Percentiles rank a stretch among this genome's conserved stretches.
Evolutionary conservation across 2,888 invertebrate species (phyloP).

Genomic region (Cryptocheilus praepositus): DNA sequence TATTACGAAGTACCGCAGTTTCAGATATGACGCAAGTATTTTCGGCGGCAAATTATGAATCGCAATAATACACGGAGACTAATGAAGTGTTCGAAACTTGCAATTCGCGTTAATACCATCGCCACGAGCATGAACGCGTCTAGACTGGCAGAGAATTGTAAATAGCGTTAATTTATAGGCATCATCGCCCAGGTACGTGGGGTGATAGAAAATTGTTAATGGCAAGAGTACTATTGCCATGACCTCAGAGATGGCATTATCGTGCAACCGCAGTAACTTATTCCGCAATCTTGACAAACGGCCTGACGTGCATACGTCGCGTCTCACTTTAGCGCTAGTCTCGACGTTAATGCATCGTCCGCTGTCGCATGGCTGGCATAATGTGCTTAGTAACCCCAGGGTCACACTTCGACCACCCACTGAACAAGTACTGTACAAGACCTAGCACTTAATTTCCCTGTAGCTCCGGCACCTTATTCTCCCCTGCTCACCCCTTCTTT

Average conservation of each 20-base stretch:
- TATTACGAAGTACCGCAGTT: too few species aligned
- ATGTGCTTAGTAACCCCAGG: constrained; percentile 48
- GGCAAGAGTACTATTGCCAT: too few species aligned
- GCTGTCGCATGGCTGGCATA: constrained; percentile 55
- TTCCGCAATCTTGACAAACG: constrained; percentile 61
- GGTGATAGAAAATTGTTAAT: constrained; percentile 2
- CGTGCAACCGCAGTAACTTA: constrained; percentile 42
- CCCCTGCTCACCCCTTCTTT: neutral
- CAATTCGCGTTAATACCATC: constrained; percentile 8
- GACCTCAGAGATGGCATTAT: too few species aligned
- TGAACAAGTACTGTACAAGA: constrained; percentile 32
- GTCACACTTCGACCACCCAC: constrained; percentile 31
- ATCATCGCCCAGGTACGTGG: neutral
- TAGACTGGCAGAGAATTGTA: neutral
- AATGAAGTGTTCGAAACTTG: too few species aligned
- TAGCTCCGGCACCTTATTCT: neutral
- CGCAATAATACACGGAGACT: too few species aligned
- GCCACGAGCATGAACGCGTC: neutral
- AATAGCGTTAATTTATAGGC: neutral
- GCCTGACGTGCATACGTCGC: constrained; percentile 50
- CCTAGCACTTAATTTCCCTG: constrained; percentile 40
- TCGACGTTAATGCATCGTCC: constrained; percentile 52
- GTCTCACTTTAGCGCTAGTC: constrained; percentile 40
- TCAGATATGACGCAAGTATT: too few species aligned
- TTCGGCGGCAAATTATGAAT: too few species aligned